Evolutionary conservation across 2,113 vertebrate genomes (phyloP), one percentile per base, ranked within the genome.

Genomic region (Psephotus haematonotus): DNA sequence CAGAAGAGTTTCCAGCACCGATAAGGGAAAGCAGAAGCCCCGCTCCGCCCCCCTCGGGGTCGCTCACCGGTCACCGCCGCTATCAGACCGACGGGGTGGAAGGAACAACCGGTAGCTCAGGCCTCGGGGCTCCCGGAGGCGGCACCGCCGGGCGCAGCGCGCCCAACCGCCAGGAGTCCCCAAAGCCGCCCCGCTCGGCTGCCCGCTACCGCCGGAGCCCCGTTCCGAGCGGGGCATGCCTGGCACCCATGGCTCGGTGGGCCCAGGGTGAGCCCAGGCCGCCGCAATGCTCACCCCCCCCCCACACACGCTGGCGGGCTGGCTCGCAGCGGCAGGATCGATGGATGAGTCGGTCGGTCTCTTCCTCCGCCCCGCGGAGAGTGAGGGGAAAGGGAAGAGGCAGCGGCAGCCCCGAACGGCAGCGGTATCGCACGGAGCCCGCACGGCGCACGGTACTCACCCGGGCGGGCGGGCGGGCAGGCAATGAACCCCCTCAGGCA

Each of bases 401-500:
- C 59, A 5, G 33, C 19, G 6, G 9, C 15, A 52, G 27, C 50
- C 50, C 27, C 50, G 27, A 52, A 28, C 15, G 27, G 27, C 27
- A 28, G 24, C 33, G 4, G 4, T 1, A 14, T 8, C 19, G 16
- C 4, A 0, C 4, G 4, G 25, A 71, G 11, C n/a, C 44, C 10
- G 14, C 37, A 37, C 39, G 10, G 39, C 10, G 39, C 39, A 11
- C 8, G 0, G 0, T 9, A 78, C 90, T 65, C 29, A 88, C 90
- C 10, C 4, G 7, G n/a, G n/a, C n/a, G n/a, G n/a, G n/a, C n/a
- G n/a, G n/a, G n/a, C n/a, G n/a, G 0, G 0, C 33, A n/a, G 12
- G 11, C 11, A 18, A 9, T 9, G 37, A 37, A 9, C 2, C 3
- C 10, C 10, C 19, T 18, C 10, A 9, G 5, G 33, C 2, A 13